Conservation (phyloP, 2,888 invertebrate genomes). For the Lithophane semibrunnea region DNA sequence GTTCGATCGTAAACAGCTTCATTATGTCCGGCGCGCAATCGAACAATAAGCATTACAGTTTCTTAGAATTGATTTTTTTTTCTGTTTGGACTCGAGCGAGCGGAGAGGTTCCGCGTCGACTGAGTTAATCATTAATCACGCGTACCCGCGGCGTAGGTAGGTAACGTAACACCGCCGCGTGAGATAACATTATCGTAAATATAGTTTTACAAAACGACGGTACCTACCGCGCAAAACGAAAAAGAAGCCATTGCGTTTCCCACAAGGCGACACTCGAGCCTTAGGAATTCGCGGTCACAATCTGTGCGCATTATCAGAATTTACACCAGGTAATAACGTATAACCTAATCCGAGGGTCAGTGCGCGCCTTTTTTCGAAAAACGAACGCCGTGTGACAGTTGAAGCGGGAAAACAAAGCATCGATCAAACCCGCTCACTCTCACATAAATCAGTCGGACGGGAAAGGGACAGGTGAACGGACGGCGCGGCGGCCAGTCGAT, state of each 20-base stretch:
- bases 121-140: conserved; percentile 84
- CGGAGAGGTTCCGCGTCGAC: conserved; percentile 74
- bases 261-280: conserved; percentile 83
- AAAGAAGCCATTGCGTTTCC: conserved; percentile 74
- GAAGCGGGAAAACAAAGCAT: conserved; percentile 88
- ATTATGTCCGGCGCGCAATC: conserved; percentile 75
- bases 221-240: conserved; percentile 84
- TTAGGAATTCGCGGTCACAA: conserved; percentile 82
- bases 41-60: conserved; percentile 68
- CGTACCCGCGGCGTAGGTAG: conserved; percentile 74
- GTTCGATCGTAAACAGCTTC: conserved; percentile 80
- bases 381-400: conserved; percentile 78
- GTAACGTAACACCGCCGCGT: conserved; percentile 85
- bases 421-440: conserved; percentile 90
- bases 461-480: conserved; percentile 90
- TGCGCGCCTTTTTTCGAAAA: conserved; percentile 82
- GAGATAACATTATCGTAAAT: conserved; percentile 88
- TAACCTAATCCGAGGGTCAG: conserved; percentile 76
- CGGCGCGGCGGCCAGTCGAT: conserved; percentile 86
- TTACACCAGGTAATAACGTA: conserved; percentile 81
- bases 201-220: conserved; percentile 86
- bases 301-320: conserved; percentile 87
- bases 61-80: conserved; percentile 78
- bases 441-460: conserved; percentile 89
- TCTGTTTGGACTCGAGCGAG: conserved; percentile 64